Base-by-base conservation (phyloP, 2,113 vertebrate genomes). In the Falcunculus frontatus region DNA sequence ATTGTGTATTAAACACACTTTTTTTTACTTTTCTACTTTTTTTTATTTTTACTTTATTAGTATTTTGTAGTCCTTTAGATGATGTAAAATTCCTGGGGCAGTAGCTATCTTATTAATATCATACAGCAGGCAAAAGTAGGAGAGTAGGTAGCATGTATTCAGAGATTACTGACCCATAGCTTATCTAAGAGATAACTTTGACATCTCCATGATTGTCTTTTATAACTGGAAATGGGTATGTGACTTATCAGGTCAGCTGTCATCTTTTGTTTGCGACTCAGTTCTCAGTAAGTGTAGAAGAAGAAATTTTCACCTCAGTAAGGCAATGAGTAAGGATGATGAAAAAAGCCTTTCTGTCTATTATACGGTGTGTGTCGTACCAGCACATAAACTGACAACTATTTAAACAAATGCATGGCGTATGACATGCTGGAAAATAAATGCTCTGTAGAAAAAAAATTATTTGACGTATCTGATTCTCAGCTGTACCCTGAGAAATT, bases 121-220 rank as follows among this genome's bases (percentile, higher is more conserved):
- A 18, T 57, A 9, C 18, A 37, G 8, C 13, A 33, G 41, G 8
- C 8, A 62, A 30, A 85, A 68, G 26, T 22, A 42, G 8, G 15
- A 64, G 20, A 65, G 10, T 32, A 6, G 1, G 9, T 67, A 63
- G 16, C 10, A 18, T 1, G 1, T 44, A 18, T 6, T 4, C 32
- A 70, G 47, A 89, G 9, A 33, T 86, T 76, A 68, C 23, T 89
- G 67, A 80, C 16, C 27, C 8, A 35, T 57, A 67, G 4, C 2
- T 86, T 74, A 62, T 47, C 29, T 52, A 69, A 56, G 21, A 73
- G 8, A 60, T 16, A 82, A 60, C 18, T 78, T 88, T 25, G 17
- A n/a, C 41, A 42, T 55, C 15, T 73, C 46, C 15, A 29, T 56
- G 27, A 22, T 26, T 72, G 20, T 23, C 19, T 78, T 82, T 69